Conservation (phyloP, 2,888 invertebrate species). For the Cerceris rybyensis region DNA sequence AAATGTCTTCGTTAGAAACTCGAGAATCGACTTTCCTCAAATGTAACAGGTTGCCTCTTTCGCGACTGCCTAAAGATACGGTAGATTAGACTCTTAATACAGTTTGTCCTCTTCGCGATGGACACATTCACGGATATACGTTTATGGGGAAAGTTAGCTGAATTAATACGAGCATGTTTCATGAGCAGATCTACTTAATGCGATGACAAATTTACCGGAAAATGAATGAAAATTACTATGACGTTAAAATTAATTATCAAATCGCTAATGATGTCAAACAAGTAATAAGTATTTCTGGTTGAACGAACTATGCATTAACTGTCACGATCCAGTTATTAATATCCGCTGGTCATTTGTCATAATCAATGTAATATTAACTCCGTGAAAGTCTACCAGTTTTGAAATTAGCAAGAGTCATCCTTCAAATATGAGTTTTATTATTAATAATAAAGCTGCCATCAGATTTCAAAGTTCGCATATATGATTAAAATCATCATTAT, state of each 20-base stretch:
- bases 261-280: neutral
- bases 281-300: neutral
- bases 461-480: too few species aligned
- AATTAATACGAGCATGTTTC: neutral
- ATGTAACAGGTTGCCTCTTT: constrained; percentile 5
- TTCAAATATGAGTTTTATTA: too few species aligned
- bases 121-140: neutral
- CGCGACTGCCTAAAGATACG: neutral
- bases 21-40: neutral
- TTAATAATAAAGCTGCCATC: too few species aligned
- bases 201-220: neutral
- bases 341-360: neutral
- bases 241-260: neutral
- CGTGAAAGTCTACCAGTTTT: too few species aligned
- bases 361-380: too few species aligned
- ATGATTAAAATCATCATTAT: too few species aligned
- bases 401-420: too few species aligned
- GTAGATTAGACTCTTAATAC: neutral
- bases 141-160: neutral
- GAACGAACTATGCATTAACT: too few species aligned
- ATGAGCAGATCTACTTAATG: neutral
- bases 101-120: neutral
- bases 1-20: constrained; percentile 1
- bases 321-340: neutral
- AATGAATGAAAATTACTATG: neutral